Conservation (phyloP, 2,888 invertebrate genomes). For the Allolobophora icterica region DNA sequence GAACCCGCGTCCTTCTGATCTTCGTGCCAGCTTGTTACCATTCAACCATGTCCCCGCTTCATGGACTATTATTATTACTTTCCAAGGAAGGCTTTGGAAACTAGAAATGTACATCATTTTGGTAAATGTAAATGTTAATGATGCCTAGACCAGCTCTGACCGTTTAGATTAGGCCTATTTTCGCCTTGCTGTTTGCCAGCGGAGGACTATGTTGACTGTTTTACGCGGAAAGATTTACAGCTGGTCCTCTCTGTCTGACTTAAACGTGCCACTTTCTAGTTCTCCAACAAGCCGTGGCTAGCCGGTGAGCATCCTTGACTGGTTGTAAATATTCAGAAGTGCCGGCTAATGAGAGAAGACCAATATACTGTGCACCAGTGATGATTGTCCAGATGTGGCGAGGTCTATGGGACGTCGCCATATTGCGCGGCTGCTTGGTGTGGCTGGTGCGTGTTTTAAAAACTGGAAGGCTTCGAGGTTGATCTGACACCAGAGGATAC, state of each 20-base stretch:
- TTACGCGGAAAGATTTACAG: background rate
- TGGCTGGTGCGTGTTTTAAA: background rate
- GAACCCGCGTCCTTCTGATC: no score
- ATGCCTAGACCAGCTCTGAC: background rate
- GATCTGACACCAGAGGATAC: background rate
- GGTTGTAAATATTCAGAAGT: conserved; percentile 14
- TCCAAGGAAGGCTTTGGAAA: background rate
- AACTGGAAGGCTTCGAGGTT: background rate
- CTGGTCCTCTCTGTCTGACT: background rate
- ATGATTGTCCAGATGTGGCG: conserved; percentile 12
- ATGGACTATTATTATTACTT: background rate
- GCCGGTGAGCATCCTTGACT: background rate
- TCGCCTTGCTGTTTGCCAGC: background rate
- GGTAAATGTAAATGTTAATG: background rate
- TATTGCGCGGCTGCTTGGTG: background rate
- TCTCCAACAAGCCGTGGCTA: background rate
- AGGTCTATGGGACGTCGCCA: background rate
- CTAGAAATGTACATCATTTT: background rate
- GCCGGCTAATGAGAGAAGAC: background rate
- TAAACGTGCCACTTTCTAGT: conserved; percentile 20
- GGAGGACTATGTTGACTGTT: conserved; percentile 17
- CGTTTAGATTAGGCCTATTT: background rate
- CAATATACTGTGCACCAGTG: background rate
- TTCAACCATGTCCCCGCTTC: no score
- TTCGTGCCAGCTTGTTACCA: no score